phyloP scores from a whole-genome alignment of 2,797 vertebrate species.

The Passerculus sandwichensis region DNA sequence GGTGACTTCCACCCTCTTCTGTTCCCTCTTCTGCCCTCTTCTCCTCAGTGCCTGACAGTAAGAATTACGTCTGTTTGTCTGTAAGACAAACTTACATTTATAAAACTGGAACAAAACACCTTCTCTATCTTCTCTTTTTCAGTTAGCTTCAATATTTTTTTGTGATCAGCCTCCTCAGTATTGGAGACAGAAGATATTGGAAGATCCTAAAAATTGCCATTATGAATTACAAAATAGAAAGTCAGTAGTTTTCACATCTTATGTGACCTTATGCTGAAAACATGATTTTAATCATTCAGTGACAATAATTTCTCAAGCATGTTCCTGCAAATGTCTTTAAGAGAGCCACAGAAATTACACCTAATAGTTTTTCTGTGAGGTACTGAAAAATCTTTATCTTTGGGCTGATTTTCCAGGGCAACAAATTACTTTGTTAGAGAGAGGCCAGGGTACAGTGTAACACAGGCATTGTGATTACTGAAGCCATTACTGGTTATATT shows the following conservation, averaged over 20 bases:
- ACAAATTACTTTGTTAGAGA: not conserved
- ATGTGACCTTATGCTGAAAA: not conserved
- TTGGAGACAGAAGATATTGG: not conserved
- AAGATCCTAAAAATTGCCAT: not conserved
- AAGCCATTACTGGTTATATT: not conserved
- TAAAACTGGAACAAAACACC: not conserved
- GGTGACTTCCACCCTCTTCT: not conserved
- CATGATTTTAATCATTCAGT: not conserved
- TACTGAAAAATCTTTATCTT: not conserved
- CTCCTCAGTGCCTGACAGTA: not conserved
- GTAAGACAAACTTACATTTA: not conserved
- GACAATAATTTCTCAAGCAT: not conserved
- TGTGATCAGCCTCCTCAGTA: not conserved
- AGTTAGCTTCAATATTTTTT: not conserved
- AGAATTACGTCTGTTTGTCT: not conserved
- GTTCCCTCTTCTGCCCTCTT: not conserved
- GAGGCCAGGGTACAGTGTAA: not conserved
- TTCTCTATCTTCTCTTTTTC: not conserved
- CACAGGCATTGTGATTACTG: not conserved
- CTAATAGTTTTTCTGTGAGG: not conserved
- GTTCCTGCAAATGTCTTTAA: not conserved
- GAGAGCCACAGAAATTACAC: not conserved
- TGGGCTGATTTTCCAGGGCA: not conserved
- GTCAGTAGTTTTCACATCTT: not conserved
- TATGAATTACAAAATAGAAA: not conserved